Conservation (phyloP, 2,888 invertebrate species). For the Camptogramma bilineatum region DNA sequence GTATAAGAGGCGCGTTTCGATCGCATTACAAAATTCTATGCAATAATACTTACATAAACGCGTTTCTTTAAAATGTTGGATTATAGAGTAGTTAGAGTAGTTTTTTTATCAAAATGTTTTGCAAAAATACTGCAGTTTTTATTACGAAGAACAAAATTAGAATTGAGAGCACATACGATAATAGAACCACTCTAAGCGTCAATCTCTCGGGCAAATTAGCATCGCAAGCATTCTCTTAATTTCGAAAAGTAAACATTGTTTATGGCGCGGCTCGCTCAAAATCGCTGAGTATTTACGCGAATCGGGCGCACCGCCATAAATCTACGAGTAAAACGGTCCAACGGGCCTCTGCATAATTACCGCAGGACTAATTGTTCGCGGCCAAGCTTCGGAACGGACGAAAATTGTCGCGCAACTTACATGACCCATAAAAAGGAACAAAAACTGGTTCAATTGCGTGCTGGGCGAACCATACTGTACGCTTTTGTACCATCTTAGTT, state of each 20-base stretch:
- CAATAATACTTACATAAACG: background rate
- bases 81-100: no score
- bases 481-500: background rate
- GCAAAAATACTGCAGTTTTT: background rate
- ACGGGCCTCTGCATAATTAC: slow-evolving; percentile 72
- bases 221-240: slow-evolving; percentile 26
- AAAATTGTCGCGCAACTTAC: slow-evolving; percentile 45
- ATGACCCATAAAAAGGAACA: slow-evolving; percentile 4
- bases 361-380: slow-evolving; percentile 68
- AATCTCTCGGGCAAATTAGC: slow-evolving; percentile 14
- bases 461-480: background rate
- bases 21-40: background rate
- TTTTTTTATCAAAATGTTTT: background rate
- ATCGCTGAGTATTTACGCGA: slow-evolving; percentile 62
- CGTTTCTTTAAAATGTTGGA: background rate
- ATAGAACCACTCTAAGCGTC: slow-evolving; percentile 2
- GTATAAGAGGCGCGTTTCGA: background rate
- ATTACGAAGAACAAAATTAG: background rate
- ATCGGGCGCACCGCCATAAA: slow-evolving; percentile 66
- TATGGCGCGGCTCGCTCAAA: slow-evolving; percentile 47
- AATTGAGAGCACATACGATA: background rate
- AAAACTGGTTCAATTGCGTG: background rate
- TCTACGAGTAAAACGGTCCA: slow-evolving; percentile 61
- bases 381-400: slow-evolving; percentile 52
- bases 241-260: slow-evolving; percentile 48